Conservation (phyloP, 2,888 invertebrate genomes). For the Sphaerophoria rueppellii region DNA sequence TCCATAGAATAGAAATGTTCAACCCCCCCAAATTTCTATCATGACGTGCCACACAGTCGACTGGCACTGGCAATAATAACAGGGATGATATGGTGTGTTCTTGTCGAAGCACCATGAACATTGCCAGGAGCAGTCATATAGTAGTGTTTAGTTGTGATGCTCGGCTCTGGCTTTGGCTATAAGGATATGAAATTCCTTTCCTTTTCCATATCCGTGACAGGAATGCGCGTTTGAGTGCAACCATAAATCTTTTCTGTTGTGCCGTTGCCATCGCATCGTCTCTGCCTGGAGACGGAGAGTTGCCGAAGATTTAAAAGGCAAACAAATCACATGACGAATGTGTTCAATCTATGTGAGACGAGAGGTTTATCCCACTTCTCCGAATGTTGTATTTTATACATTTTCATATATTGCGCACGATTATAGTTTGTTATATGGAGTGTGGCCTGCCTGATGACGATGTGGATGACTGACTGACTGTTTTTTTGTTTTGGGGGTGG, state of each 20-base stretch:
- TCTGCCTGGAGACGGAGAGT: conserved; percentile 55
- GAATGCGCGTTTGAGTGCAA: conserved; percentile 74
- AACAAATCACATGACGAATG: conserved; percentile 74
- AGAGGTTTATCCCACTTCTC: conserved; percentile 16
- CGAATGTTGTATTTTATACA: background rate
- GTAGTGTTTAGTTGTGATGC: conserved; percentile 7
- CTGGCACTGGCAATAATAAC: background rate
- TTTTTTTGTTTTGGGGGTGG: conserved; percentile 51
- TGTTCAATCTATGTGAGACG: conserved; percentile 68
- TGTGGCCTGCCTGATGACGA: conserved; percentile 18
- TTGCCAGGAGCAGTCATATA: conserved; percentile 27
- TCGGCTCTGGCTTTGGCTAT: background rate
- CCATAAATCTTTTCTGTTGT: conserved; percentile 69
- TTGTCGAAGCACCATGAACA: background rate
- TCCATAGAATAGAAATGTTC: conserved; percentile 37
- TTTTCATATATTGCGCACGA: background rate
- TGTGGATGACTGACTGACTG: conserved; percentile 9
- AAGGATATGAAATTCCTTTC: conserved; percentile 74
- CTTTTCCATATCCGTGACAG: conserved; percentile 74
- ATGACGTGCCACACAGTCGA: background rate
- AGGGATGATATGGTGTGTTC: conserved; percentile 7
- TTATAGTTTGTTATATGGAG: background rate
- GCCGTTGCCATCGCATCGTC: conserved; percentile 39
- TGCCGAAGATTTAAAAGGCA: conserved; percentile 74
- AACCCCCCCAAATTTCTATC: conserved; percentile 9